phyloP scores from a whole-genome alignment of 2,113 vertebrate species.

The Zingel zingel region DNA sequence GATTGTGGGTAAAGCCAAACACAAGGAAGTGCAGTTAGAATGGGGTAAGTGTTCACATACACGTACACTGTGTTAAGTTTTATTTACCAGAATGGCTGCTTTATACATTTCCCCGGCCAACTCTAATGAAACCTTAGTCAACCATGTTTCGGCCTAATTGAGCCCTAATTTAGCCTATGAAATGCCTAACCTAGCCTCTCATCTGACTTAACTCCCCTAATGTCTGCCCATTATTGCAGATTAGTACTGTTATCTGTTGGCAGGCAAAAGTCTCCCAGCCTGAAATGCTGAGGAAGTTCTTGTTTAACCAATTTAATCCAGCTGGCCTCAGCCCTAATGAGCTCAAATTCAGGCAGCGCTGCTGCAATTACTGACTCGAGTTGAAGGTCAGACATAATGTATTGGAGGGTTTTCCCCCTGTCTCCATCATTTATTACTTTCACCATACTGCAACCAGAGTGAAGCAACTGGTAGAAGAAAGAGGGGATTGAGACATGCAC shows the following conservation, averaged over 20 bases:
- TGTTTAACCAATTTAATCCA: slow-evolving; percentile 56
- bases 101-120: slow-evolving; percentile 24
- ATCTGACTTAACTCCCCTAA: slow-evolving; percentile 58
- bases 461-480: slow-evolving; percentile 22
- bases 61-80: slow-evolving; percentile 19
- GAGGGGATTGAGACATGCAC: neutral
- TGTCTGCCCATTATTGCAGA: slow-evolving; percentile 59
- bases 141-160: slow-evolving; percentile 60
- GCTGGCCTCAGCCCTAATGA: slow-evolving; percentile 49
- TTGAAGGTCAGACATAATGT: slow-evolving; percentile 62
- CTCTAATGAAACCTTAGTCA: slow-evolving; percentile 53
- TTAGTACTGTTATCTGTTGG: slow-evolving; percentile 62
- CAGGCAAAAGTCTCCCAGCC: slow-evolving; percentile 53
- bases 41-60: slow-evolving; percentile 89
- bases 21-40: slow-evolving; percentile 94
- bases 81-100: slow-evolving; percentile 22
- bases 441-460: slow-evolving; percentile 5
- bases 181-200: slow-evolving; percentile 54
- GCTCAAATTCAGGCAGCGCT: slow-evolving; percentile 46
- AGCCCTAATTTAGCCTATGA: slow-evolving; percentile 64
- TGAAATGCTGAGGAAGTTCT: slow-evolving; percentile 37
- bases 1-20: slow-evolving; percentile 93
- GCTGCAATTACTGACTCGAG: slow-evolving; percentile 45
- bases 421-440: slow-evolving; percentile 37
- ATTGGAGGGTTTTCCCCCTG: slow-evolving; percentile 54